A percentile compares a stretch with the other conserved stretches of the same genome.
These are phyloP conservation scores for Lamproptera curius DNA, from an alignment of 2,888 invertebrate species.

Conservation along the genomic window DNA sequence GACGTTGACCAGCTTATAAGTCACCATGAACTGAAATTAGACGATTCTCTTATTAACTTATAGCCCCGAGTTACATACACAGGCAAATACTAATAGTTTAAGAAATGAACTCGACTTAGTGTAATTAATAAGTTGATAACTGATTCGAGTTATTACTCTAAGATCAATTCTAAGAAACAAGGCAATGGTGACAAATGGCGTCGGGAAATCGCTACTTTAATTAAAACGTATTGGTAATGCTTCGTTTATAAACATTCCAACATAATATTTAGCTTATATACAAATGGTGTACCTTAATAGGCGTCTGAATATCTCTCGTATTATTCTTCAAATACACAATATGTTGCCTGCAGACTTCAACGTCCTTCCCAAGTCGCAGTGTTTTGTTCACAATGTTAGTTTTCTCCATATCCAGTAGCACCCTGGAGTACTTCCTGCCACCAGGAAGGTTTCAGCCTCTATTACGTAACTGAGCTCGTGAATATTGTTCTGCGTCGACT, in stretches of 20 bases:
- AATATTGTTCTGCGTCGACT: conserved; percentile 63
- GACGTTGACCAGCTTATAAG: conserved; percentile 87
- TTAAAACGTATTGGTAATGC: no score
- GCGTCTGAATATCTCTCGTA: conserved; percentile 91
- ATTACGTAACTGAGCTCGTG: conserved; percentile 84
- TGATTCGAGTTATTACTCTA: no score
- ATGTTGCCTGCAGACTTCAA: conserved; percentile 84
- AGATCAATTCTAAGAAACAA: no score
- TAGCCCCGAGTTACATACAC: no score
- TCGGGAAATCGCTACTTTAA: no score
- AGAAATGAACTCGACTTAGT: no score
- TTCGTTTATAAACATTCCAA: no score
- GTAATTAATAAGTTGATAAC: no score
- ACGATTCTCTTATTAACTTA: neutral
- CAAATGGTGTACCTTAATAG: conserved; percentile 80
- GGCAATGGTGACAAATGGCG: no score
- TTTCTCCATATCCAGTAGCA: conserved; percentile 83
- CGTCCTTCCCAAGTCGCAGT: conserved; percentile 79
- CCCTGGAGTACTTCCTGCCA: conserved; percentile 87
- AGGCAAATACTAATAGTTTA: no score
- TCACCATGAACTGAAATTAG: conserved; percentile 88
- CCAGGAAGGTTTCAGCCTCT: conserved; percentile 90
- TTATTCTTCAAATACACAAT: conserved; percentile 92
- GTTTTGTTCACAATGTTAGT: conserved; percentile 80
- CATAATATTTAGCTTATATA: no score